Evolutionary conservation across 2,113 vertebrate species (phyloP), one percentile per base, ranked within the genome.

Genomic region (Lampris incognitus): DNA sequence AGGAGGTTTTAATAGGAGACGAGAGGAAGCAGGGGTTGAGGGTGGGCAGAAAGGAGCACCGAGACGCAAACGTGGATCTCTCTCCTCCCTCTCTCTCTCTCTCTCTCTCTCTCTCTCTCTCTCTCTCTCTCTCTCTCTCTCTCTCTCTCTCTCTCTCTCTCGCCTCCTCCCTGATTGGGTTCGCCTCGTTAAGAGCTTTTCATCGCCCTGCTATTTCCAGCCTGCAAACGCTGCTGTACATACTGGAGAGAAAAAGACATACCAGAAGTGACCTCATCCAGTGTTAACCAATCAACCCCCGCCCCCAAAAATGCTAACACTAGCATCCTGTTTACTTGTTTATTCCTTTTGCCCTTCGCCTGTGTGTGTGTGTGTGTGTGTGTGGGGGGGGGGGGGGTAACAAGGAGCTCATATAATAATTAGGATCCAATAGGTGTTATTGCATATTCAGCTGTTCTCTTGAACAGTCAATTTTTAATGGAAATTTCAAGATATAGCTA

Each of bases 251-350:
- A 24, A 59, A 46, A 46, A 46, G 6, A 46, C 44, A 1, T 46
- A 1, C 24, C 24, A 24, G 1, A 0, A 72, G 38, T 37, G 52
- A 24, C 64, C 70, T 66, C 11, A 59, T 62, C 62, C 46, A 0
- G 48, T 61, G 58, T 63, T 83, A 81, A 79, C 66, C 24, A 24
- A 24, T 24, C 24, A 24, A 24, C 24, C 24, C 24, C 24, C 24
- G 24, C 24, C 24, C 24, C 24, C 24, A 24, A 24, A 24, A 24
- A 24, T 24, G 24, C 24, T 24, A 24, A 24, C 24, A 24, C 78
- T 78, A 75, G 78, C 76, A 67, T 85, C 82, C 64, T 76, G 70
- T 85, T 83, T 72, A 69, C 81, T 61, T 78, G 36, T 66, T 81
- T 81, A 64, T 78, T 46, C 4, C 44, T 46, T 76, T 72, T 1